A percentile compares a stretch with the other conserved stretches of the same genome.
These are phyloP conservation scores for Calyptommatus sinebrachiatus DNA, from an alignment of 2,113 vertebrate genomes.

Conservation along the genomic window DNA sequence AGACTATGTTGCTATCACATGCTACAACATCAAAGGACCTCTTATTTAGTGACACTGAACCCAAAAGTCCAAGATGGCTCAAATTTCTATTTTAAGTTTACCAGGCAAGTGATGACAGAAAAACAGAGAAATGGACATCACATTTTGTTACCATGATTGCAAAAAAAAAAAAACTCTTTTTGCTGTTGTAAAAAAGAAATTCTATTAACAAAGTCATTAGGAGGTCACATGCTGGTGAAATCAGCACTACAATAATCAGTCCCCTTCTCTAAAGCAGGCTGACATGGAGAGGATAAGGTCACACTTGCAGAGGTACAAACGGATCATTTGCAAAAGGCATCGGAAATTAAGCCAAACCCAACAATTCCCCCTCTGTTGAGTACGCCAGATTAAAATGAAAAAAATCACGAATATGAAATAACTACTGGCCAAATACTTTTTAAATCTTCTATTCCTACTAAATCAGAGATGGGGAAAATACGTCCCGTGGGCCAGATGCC, in stretches of 20 bases:
- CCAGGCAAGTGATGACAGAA: neutral
- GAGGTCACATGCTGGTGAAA: neutral
- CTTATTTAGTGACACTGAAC: no score
- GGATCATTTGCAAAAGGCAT: neutral
- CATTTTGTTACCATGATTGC: neutral
- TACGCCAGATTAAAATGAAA: neutral
- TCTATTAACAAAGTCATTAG: neutral
- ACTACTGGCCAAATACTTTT: no score
- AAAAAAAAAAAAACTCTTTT: neutral
- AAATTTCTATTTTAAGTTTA: neutral
- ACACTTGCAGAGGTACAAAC: no score
- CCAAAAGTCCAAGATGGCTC: no score
- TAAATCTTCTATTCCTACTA: no score
- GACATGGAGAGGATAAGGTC: no score
- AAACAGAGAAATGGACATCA: neutral
- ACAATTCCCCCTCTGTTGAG: neutral
- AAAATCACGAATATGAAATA: no score
- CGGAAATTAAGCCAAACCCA: neutral
- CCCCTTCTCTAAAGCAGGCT: no score
- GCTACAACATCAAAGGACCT: no score
- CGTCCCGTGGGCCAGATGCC: no score
- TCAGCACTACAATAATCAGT: neutral
- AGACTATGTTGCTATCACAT: no score
- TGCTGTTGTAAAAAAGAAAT: neutral
- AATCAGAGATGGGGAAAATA: no score